phyloP scores from a whole-genome alignment of 2,113 vertebrate species.

The Tragelaphus buxtoni region DNA sequence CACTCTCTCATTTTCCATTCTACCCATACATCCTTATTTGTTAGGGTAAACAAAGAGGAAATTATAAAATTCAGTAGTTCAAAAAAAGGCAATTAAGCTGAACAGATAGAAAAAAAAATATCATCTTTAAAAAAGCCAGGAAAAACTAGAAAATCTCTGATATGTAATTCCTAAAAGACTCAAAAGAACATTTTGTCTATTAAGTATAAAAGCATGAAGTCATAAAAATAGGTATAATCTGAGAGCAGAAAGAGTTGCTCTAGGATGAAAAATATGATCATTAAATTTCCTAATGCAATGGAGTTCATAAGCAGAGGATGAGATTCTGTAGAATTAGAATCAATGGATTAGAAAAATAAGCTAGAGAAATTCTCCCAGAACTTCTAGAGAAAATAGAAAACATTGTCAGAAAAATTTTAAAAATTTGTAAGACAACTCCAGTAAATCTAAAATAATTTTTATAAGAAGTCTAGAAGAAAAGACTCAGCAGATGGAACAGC shows the following conservation, averaged over 20 bases:
- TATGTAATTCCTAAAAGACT: background rate
- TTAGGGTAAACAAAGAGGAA: background rate
- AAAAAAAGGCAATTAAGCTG: background rate
- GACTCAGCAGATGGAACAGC: background rate
- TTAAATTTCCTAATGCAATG: background rate
- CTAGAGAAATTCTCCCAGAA: background rate
- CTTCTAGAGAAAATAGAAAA: background rate
- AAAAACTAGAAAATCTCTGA: background rate
- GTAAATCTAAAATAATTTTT: background rate
- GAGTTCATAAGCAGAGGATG: background rate
- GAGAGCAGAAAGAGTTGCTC: background rate
- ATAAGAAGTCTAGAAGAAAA: background rate
- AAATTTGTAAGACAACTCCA: background rate
- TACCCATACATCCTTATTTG: background rate
- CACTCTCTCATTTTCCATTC: background rate
- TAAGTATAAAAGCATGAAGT: background rate
- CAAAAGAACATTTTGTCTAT: background rate
- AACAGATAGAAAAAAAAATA: background rate
- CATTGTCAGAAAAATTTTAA: background rate
- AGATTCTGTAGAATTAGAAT: background rate
- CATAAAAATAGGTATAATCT: background rate
- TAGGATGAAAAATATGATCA: background rate
- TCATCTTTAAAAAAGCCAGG: background rate
- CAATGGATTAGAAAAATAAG: background rate
- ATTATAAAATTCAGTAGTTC: background rate